Percentiles rank a stretch among this genome's conserved stretches.
Evolutionary conservation across 2,113 vertebrate genomes (phyloP).

Genomic region (Rhinopomastus cyanomelas): DNA sequence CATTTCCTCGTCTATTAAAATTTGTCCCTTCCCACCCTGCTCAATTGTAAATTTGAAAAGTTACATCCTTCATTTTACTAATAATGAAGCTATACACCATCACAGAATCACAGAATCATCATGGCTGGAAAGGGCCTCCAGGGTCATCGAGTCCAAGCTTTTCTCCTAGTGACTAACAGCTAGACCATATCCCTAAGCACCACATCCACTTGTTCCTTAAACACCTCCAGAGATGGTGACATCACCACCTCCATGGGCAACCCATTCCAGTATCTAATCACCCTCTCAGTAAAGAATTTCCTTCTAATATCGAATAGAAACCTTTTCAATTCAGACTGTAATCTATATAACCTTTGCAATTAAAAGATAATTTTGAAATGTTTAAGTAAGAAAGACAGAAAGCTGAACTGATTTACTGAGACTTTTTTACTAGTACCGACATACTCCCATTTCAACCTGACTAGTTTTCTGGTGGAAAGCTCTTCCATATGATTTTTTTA

Average conservation of each 20-base stretch:
- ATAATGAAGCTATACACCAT: background rate
- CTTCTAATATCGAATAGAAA: too few relatives aligned
- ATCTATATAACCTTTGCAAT: background rate
- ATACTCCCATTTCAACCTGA: background rate
- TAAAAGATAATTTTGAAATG: background rate
- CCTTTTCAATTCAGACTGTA: background rate
- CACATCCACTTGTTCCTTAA: too few relatives aligned
- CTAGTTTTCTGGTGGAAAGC: background rate
- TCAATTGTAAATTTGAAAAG: background rate
- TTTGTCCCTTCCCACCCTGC: fast-evolving
- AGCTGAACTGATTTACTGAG: background rate
- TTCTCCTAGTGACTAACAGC: too few relatives aligned
- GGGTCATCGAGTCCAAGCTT: too few relatives aligned
- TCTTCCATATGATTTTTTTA: background rate
- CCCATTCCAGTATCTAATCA: too few relatives aligned
- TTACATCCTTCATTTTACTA: background rate
- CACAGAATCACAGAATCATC: too few relatives aligned
- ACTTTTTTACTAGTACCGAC: background rate
- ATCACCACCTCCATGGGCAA: too few relatives aligned
- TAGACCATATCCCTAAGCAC: too few relatives aligned
- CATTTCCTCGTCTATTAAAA: background rate
- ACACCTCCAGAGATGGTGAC: too few relatives aligned
- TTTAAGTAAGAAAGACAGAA: background rate
- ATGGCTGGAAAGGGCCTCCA: too few relatives aligned
- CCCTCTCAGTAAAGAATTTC: too few relatives aligned